Evolutionary conservation across 2,797 vertebrate genomes (phyloP).

Genomic region (Urosaurus nigricauda): DNA sequence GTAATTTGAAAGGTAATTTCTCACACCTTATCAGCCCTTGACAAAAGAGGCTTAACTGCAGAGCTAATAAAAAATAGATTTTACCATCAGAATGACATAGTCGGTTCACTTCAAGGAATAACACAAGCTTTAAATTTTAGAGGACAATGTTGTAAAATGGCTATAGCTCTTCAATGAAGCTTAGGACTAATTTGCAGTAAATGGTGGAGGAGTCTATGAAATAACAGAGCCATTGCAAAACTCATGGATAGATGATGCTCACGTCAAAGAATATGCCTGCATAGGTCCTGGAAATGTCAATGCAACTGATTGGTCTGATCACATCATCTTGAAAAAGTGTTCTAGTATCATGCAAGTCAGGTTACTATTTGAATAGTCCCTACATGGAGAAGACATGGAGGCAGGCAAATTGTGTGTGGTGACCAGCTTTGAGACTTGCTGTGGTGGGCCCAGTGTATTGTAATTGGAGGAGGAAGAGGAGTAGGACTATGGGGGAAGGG

Average conservation of each 20-base stretch:
- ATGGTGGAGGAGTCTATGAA: not conserved
- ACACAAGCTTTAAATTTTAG: slow-evolving; percentile 46
- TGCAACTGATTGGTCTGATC: not conserved
- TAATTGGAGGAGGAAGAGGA: too few species aligned
- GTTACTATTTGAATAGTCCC: not conserved
- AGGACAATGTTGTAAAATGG: not conserved
- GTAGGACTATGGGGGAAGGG: too few species aligned
- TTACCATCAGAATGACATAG: slow-evolving; percentile 50
- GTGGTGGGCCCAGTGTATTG: not conserved
- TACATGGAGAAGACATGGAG: not conserved
- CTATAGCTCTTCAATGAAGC: not conserved
- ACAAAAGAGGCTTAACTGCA: slow-evolving; percentile 58
- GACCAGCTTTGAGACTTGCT: not conserved
- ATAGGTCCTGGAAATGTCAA: not conserved
- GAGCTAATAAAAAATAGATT: slow-evolving; percentile 45
- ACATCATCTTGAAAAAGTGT: not conserved
- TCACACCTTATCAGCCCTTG: slow-evolving; percentile 52
- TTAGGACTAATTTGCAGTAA: not conserved
- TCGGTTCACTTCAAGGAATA: slow-evolving; percentile 37
- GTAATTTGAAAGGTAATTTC: slow-evolving; percentile 64
- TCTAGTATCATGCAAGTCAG: not conserved
- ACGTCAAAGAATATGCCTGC: not conserved
- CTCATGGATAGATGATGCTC: not conserved
- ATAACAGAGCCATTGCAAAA: not conserved
- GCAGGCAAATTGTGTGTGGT: not conserved